Evolutionary conservation across 1,140 invertebrate genomes (phyloP).

Genomic region (Ditylenchus dipsaci): DNA sequence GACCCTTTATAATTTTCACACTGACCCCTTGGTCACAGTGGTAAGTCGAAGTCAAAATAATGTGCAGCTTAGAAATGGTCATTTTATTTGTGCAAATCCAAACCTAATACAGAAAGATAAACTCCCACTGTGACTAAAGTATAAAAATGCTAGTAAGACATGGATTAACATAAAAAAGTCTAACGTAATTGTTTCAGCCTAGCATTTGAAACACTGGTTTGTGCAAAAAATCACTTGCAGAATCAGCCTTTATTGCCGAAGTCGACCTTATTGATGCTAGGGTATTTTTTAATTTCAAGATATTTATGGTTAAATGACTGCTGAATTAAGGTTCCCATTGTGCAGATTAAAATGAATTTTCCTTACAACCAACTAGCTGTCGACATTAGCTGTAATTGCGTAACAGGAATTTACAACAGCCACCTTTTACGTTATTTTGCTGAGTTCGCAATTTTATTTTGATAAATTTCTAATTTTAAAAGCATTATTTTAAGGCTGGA

Average conservation of each 20-base stretch:
- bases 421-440: slow-evolving; percentile 26
- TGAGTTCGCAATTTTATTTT: slow-evolving; percentile 3
- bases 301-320: not conserved
- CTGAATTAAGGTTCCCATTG: slow-evolving; percentile 28
- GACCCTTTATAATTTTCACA: no score
- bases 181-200: slow-evolving; percentile 5
- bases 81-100: no score
- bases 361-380: slow-evolving; percentile 31
- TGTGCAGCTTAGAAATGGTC: no score
- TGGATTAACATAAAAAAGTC: no score
- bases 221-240: slow-evolving; percentile 3
- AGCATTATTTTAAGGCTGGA: not conserved
- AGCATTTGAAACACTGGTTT: not conserved
- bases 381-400: slow-evolving; percentile 45
- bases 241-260: slow-evolving; percentile 2
- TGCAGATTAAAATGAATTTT: slow-evolving; percentile 19
- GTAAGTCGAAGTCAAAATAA: no score
- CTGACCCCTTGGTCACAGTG: no score
- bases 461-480: not conserved
- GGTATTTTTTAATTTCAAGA: not conserved
- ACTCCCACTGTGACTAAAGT: no score
- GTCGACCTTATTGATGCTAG: slow-evolving; percentile 3
- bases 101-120: no score
- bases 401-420: slow-evolving; percentile 39
- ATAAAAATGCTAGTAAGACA: no score